Percentiles rank a stretch among this genome's conserved stretches.
Evolutionary conservation across 2,888 invertebrate genomes (phyloP).

Genomic region (Morpho helenor): DNA sequence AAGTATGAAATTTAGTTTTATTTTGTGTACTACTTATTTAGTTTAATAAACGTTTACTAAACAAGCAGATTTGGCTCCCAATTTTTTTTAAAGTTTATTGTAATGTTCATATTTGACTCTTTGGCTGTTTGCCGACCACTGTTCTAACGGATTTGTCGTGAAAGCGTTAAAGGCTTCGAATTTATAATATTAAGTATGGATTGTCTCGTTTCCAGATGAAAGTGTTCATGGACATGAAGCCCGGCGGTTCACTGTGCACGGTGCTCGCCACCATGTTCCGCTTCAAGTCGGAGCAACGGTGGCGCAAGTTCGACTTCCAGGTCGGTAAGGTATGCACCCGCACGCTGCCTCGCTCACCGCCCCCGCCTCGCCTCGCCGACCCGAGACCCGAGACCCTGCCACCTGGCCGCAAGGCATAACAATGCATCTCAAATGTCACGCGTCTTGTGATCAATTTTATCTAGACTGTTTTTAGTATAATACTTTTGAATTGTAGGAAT

Average conservation of each 20-base stretch:
- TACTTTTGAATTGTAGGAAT: no score
- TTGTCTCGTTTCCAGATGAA: constrained; percentile 83
- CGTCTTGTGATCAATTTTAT: constrained; percentile 27
- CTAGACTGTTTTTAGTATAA: neutral
- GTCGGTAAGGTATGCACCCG: constrained; percentile 85
- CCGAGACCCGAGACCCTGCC: constrained; percentile 41
- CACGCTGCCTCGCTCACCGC: constrained; percentile 58
- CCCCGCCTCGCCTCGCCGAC: constrained; percentile 37
- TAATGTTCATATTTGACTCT: no score
- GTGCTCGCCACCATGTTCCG: constrained; percentile 96
- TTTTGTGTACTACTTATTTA: no score
- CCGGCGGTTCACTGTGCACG: constrained; percentile 95
- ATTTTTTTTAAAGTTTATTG: no score
- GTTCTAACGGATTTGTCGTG: no score
- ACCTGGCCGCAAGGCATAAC: constrained; percentile 45
- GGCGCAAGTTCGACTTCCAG: constrained; percentile 96
- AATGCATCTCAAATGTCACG: constrained; percentile 40
- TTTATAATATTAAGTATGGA: no score
- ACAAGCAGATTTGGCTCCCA: no score
- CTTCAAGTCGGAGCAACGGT: constrained; percentile 97
- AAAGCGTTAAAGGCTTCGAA: no score
- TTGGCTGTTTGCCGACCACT: no score
- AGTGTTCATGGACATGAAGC: constrained; percentile 97
- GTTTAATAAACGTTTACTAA: no score
- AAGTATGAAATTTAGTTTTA: no score